Evolutionary conservation across 1,140 invertebrate genomes (phyloP).

Genomic region (Phocides pigmalion): DNA sequence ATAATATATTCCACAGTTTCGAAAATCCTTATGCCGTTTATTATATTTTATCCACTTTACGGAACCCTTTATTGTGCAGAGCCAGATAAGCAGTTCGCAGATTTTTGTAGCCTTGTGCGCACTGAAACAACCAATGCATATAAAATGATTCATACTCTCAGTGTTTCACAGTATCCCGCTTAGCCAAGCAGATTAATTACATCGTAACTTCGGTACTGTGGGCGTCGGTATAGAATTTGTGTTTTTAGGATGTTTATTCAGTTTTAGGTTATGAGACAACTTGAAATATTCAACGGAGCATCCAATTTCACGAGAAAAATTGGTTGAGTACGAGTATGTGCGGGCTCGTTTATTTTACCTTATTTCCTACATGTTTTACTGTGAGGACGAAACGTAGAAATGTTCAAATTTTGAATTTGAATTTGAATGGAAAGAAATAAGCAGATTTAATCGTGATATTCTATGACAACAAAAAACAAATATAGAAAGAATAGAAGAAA

Average conservation of each 20-base stretch:
- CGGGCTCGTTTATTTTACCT: neutral
- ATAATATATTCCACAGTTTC: too few relatives aligned
- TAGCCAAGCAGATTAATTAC: conserved; percentile 60
- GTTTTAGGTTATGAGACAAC: conserved; percentile 37
- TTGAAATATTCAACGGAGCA: conserved; percentile 30
- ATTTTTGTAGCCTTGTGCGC: conserved; percentile 49
- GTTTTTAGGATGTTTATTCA: conserved; percentile 36
- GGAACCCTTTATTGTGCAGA: too few relatives aligned
- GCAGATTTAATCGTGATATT: too few relatives aligned
- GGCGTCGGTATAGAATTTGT: conserved; percentile 31
- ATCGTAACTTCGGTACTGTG: conserved; percentile 45
- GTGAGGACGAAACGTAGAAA: neutral
- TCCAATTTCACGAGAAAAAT: conserved; percentile 31
- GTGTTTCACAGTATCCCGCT: conserved; percentile 29
- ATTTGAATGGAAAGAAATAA: too few relatives aligned
- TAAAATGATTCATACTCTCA: conserved; percentile 65
- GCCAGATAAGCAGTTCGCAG: too few relatives aligned
- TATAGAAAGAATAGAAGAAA: too few relatives aligned
- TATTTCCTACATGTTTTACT: conserved; percentile 20
- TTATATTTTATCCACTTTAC: too few relatives aligned
- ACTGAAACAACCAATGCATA: conserved; percentile 64
- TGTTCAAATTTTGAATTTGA: neutral
- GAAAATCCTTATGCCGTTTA: too few relatives aligned
- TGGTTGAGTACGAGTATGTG: neutral
- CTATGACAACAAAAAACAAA: too few relatives aligned